Conservation (phyloP, 2,113 vertebrate genomes). For the Muntiacus reevesi region DNA sequence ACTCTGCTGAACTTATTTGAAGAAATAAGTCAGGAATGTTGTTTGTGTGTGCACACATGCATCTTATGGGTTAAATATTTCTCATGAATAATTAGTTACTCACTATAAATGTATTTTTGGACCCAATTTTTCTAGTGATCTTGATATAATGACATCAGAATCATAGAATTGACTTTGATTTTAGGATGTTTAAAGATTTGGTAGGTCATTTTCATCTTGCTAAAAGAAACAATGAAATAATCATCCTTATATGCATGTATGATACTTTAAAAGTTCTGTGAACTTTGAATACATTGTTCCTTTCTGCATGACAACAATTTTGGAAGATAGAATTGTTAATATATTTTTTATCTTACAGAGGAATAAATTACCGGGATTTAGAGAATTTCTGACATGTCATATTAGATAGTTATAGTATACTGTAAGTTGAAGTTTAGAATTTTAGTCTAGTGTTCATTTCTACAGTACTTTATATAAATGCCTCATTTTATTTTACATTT, state of each 20-base stretch:
- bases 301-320: background rate
- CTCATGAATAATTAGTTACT: background rate
- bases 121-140: background rate
- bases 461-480: background rate
- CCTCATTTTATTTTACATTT: constrained; percentile 14
- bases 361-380: background rate
- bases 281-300: background rate
- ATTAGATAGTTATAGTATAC: background rate
- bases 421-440: background rate
- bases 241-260: background rate
- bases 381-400: background rate
- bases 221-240: background rate
- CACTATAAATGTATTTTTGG: background rate
- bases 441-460: background rate
- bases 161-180: constrained; percentile 18
- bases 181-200: constrained; percentile 30
- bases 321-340: background rate
- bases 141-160: background rate
- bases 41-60: background rate
- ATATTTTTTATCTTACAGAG: background rate
- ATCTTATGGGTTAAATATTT: background rate
- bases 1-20: background rate
- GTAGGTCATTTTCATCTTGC: background rate
- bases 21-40: background rate
- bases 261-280: background rate